Evolutionary conservation across 2,888 invertebrate genomes (phyloP), one percentile per base, ranked within the genome.

Genomic region (Lamellibrachia satsuma): DNA sequence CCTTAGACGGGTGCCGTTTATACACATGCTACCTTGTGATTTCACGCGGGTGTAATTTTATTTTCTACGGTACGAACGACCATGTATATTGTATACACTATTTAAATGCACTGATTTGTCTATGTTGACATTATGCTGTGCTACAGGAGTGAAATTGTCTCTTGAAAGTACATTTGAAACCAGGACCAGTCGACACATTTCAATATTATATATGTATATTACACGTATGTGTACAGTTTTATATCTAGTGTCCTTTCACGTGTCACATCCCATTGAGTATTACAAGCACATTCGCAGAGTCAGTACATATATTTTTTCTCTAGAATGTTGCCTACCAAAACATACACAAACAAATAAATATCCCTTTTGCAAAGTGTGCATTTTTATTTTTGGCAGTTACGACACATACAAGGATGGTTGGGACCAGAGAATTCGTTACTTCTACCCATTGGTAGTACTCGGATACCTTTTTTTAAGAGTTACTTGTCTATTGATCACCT

Each of bases 41-140:
- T 75, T 75, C 75, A 75, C 75, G 75, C 75, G 75, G n/a, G 75
- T 75, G 75, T 75, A 75, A 75, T 75, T 75, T 75, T 75, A 75
- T 75, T 75, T 75, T 75, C 75, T 75, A 75, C 22, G 75, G 75
- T 75, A n/a, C 75, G 75, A 75, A 75, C 75, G 75, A 75, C 75
- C 75, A 75, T 75, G 75, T 75, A 75, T 75, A 75, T 75, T 75
- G 75, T 75, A n/a, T 75, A 75, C 22, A 75, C 75, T 75, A 75
- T 75, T 75, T 75, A 75, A 75, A 75, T 75, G 75, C 75, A 75
- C 75, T n/a, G 75, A 75, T 75, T 75, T 75, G 22, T 75, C 22
- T 75, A 75, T n/a, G 22, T 75, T 15, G 75, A n/a, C 15, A 75
- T 6, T 75, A 22, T 15, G 75, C 75, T 75, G 75, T 22, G 75